A percentile compares a stretch with the other conserved stretches of the same genome.
phyloP scores from a whole-genome alignment of 1,140 invertebrate species.

The Telenomus remus region DNA sequence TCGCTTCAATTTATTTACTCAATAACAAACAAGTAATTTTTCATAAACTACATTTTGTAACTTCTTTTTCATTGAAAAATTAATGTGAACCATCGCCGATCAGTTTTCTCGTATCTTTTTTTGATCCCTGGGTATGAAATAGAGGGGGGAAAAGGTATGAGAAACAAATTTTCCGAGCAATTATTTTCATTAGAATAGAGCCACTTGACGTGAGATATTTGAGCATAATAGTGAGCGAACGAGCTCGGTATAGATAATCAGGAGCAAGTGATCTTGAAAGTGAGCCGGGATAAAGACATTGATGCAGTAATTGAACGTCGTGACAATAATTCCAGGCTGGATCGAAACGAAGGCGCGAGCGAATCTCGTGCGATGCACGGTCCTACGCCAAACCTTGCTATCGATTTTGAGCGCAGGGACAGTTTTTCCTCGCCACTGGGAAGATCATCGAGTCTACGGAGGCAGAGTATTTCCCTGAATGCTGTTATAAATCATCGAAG shows the following conservation, averaged over 20 bases:
- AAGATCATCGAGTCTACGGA: slow-evolving; percentile 61
- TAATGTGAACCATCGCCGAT: too few species aligned
- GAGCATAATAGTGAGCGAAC: neutral
- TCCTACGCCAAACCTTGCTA: slow-evolving; percentile 46
- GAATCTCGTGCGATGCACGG: slow-evolving; percentile 42
- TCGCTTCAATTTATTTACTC: too few species aligned
- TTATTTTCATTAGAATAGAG: neutral
- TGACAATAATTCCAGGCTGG: slow-evolving; percentile 43
- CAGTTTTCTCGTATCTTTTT: too few species aligned
- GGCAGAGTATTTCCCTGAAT: slow-evolving; percentile 68
- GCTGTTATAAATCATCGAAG: slow-evolving; percentile 68
- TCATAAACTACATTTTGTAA: too few species aligned
- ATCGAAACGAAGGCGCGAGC: slow-evolving; percentile 37
- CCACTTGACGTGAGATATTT: neutral
- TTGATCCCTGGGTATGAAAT: neutral
- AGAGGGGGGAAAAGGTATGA: neutral
- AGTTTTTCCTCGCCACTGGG: slow-evolving; percentile 53
- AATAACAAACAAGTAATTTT: too few species aligned
- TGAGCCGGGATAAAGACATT: neutral
- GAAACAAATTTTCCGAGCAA: neutral
- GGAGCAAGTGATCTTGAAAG: neutral
- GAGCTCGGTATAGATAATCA: too few species aligned
- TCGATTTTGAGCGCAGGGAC: slow-evolving; percentile 58
- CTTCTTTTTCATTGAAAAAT: too few species aligned
- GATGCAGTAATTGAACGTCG: slow-evolving; percentile 41